phyloP scores from a whole-genome alignment of 2,888 invertebrate species.

The Lamproptera curius region DNA sequence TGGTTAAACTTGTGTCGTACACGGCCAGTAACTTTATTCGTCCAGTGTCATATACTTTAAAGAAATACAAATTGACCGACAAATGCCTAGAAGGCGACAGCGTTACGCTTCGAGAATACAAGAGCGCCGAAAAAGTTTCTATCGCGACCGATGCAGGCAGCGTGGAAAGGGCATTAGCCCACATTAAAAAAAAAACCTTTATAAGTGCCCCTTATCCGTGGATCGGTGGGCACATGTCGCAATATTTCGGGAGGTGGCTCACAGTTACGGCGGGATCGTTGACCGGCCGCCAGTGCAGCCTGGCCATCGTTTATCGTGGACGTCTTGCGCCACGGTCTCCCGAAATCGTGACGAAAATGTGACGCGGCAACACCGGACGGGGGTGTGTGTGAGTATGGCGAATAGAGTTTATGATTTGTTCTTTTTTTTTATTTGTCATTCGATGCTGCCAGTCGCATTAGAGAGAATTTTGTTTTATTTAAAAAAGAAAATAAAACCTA shows the following conservation, averaged over 20 bases:
- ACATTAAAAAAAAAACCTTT: slow-evolving; percentile 32
- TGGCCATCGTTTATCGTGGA: slow-evolving; percentile 46
- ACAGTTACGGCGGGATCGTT: slow-evolving; percentile 52
- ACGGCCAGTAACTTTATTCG: no score
- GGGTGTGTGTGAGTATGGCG: slow-evolving; percentile 1
- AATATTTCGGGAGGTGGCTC: slow-evolving; percentile 75
- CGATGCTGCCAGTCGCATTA: no score
- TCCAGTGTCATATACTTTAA: no score
- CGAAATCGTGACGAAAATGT: slow-evolving; percentile 31
- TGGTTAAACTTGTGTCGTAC: no score
- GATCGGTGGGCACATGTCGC: slow-evolving; percentile 45
- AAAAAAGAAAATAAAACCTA: no score
- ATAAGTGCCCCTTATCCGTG: slow-evolving; percentile 19
- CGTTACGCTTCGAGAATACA: background rate
- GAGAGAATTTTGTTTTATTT: no score
- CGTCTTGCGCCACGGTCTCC: slow-evolving; percentile 39
- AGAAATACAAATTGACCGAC: no score
- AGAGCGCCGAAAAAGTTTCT: background rate
- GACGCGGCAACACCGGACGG: slow-evolving; percentile 17
- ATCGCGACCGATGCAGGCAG: slow-evolving; percentile 2
- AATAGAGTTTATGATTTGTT: no score
- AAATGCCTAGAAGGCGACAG: background rate
- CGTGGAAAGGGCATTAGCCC: slow-evolving; percentile 36
- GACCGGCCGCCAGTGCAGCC: slow-evolving; percentile 55
- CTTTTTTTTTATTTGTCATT: no score